Evolutionary conservation across 2,797 vertebrate genomes (phyloP).

Genomic region (Chloroceryle amazona): DNA sequence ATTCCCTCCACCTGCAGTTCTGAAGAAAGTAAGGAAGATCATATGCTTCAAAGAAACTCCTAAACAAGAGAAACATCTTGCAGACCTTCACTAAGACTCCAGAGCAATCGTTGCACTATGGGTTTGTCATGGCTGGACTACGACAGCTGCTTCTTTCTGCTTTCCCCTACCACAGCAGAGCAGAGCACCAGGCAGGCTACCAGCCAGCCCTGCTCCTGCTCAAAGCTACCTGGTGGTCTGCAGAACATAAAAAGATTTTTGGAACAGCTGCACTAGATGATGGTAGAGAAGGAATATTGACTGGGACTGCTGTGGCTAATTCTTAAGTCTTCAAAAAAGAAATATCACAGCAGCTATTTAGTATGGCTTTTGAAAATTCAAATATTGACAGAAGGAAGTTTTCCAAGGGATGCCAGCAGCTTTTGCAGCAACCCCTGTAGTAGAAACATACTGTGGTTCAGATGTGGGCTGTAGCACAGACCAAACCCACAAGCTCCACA

Average conservation of each 20-base stretch:
- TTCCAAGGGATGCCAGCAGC: constrained; percentile 54
- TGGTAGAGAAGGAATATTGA: constrained; percentile 44
- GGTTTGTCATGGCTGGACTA: not conserved
- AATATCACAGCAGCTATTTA: constrained; percentile 48
- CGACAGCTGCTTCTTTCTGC: not conserved
- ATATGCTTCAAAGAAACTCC: not conserved
- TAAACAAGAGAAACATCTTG: not conserved
- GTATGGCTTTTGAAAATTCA: constrained; percentile 43
- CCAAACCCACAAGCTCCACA: not conserved
- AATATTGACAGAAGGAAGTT: constrained; percentile 75
- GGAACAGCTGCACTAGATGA: constrained; percentile 39
- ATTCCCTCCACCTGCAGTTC: not conserved
- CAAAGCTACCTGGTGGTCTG: constrained; percentile 52
- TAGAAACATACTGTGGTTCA: not conserved
- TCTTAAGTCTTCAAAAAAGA: constrained; percentile 49
- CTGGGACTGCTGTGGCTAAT: constrained; percentile 29
- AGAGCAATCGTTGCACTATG: accelerated
- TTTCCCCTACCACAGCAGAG: not conserved
- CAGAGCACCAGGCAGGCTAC: not conserved
- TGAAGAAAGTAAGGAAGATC: not conserved
- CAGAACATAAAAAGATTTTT: constrained; percentile 26
- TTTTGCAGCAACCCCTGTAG: constrained; percentile 40
- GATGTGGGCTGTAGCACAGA: constrained; percentile 46
- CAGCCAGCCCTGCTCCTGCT: not conserved
- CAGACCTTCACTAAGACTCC: not conserved